Base-by-base conservation (phyloP, 2,797 vertebrate genomes). In the Austrolebias charrua region DNA sequence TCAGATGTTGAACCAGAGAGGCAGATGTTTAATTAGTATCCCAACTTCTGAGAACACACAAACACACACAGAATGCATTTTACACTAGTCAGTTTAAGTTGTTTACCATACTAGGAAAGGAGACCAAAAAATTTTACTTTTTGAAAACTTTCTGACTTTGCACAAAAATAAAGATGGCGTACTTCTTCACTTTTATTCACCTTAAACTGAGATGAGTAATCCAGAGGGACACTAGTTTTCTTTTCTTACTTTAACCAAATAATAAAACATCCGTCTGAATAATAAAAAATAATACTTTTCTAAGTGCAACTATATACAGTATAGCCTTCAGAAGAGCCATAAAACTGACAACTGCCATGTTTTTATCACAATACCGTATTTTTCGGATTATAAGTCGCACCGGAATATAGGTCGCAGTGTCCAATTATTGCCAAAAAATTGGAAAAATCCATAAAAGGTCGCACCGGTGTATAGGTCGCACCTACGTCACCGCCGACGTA, bases 21-120 rank as follows among this genome's bases (percentile, higher is more conserved):
- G 61, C 66, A 77, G 68, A 73, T 78, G 80, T 83, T 76, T 28
- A 57, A 73, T 63, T 77, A 70, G 57, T 51, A 31, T 11, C 53
- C 54, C 40, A 28, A 73, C 53, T 24, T 50, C 49, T 40, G 20
- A 40, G 47, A 35, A 47, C 52, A 55, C 16, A 7, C 11, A 60
- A 4, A 6, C 13, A 24, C 7, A 12, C 38, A 59, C 29, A 16
- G 15, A 50, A 59, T 28, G 54, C 15, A 63, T 55, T 62, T 43
- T 63, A 60, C n/a, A 40, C 18, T 35, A 1, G 4, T 28, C 15
- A 42, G 58, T 66, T 38, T 66, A 63, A 72, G 14, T 10, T 5
- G n/a, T 46, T 59, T 6, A 33, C 19, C 8, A 31, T 43, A 11
- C 51, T 53, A 42, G 55, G 60, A 59, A 43, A 55, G 35, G 16